Conservation (phyloP, 2,113 vertebrate genomes). For the Indicator maculatus region DNA sequence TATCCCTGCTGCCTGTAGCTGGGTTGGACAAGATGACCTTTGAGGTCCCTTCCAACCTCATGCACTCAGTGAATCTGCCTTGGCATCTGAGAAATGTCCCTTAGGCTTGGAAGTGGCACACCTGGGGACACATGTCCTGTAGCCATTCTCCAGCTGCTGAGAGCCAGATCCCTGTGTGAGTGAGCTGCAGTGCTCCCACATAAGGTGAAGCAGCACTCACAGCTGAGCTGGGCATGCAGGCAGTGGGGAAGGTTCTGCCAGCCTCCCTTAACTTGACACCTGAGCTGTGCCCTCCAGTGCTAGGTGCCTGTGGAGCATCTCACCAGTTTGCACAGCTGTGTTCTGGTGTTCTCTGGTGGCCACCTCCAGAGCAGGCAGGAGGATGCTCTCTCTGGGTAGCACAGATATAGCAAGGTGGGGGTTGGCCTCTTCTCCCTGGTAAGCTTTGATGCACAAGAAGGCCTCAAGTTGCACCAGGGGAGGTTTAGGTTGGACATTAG, state of each 20-base stretch:
- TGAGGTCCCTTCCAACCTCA: no score
- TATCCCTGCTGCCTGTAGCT: no score
- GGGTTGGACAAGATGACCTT: no score
- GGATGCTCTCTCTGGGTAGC: not conserved
- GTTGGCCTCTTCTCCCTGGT: no score
- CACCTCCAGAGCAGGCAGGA: not conserved
- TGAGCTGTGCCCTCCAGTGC: not conserved
- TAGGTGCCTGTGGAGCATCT: not conserved
- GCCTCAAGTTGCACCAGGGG: no score
- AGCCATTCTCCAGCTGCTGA: not conserved
- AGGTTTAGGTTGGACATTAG: no score
- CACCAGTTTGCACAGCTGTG: not conserved
- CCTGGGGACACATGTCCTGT: not conserved
- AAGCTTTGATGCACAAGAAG: no score
- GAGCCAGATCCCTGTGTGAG: not conserved
- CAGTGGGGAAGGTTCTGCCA: not conserved
- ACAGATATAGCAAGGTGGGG: no score
- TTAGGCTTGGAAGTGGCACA: not conserved
- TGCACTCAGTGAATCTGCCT: not conserved
- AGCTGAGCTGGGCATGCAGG: not conserved
- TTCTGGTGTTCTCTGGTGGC: not conserved
- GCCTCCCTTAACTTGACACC: not conserved
- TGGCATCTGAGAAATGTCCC: not conserved
- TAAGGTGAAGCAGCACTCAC: not conserved
- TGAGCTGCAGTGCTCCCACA: not conserved